Conservation (phyloP, 2,113 vertebrate species). For the Diadophis punctatus region DNA sequence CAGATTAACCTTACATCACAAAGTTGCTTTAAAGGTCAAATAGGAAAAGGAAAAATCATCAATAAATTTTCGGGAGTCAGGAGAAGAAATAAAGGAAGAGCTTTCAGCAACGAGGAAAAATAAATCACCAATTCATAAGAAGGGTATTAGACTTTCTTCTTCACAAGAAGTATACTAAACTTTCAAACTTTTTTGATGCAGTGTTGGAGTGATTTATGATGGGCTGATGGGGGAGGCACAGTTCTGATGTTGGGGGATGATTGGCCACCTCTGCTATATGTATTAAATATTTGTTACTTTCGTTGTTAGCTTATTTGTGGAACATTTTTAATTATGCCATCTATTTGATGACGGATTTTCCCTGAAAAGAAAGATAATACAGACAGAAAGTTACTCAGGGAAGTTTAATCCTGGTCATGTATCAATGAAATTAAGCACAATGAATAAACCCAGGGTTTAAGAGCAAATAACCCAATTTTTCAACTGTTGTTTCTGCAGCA, state of each 20-base stretch:
- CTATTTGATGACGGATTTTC: not conserved
- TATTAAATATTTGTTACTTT: not conserved
- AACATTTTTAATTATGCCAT: not conserved
- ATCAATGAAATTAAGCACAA: not conserved
- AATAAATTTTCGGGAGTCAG: not conserved
- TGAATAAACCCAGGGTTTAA: not conserved
- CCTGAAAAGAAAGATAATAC: not conserved
- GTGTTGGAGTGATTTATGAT: not conserved
- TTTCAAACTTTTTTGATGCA: not conserved
- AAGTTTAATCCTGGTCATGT: not conserved
- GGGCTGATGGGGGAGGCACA: not conserved
- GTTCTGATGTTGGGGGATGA: not conserved
- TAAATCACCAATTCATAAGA: not conserved
- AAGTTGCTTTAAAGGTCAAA: not conserved
- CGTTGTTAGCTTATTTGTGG: not conserved
- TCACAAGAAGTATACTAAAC: not conserved
- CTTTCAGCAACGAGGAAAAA: not conserved
- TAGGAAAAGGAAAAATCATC: not conserved
- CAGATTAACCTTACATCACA: not conserved
- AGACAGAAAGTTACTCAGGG: not conserved
- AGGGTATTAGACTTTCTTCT: not conserved
- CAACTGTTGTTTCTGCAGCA: not conserved
- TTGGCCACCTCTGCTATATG: not conserved
- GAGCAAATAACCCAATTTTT: constrained; percentile 12
- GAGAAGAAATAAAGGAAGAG: not conserved